Conservation (phyloP, 2,113 vertebrate species). For the cattle (Bos taurus) region ARS-UCD2.0 NC_037348.1:61892001-61892500, state of each 20-base stretch:
- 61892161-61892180: neutral
- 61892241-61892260: neutral
- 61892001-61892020: accelerated
- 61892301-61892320: accelerated
- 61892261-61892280: too few species aligned
- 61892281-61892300: neutral
- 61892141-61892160: neutral
- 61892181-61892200: accelerated
- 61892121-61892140: neutral
- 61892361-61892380: too few species aligned
- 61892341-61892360: neutral
- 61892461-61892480: neutral
- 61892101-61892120: too few species aligned
- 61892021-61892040: neutral
- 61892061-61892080: too few species aligned
- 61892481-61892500: neutral
- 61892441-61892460: neutral
- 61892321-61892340: accelerated
- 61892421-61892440: neutral
- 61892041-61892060: too few species aligned
- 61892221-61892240: neutral
- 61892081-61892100: neutral
- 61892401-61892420: neutral
- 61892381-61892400: neutral
- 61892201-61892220: neutral